phyloP scores from a whole-genome alignment of 1,140 invertebrate genomes.

The Tetranychus urticae region DNA sequence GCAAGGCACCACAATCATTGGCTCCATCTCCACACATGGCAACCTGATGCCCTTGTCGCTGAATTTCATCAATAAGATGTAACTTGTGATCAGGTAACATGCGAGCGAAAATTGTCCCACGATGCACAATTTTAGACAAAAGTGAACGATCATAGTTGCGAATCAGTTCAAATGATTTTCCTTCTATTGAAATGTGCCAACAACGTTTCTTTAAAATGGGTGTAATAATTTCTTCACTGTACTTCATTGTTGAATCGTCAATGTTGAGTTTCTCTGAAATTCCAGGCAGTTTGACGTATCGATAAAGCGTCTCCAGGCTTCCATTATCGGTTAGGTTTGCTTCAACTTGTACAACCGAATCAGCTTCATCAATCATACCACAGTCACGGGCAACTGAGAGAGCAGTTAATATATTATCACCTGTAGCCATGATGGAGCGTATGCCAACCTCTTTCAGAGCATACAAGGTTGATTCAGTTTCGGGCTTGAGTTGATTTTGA shows the following conservation, averaged over 20 bases:
- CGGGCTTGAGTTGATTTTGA: slow-evolving; percentile 68
- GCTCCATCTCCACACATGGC: slow-evolving; percentile 96
- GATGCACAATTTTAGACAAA: slow-evolving; percentile 10
- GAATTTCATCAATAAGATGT: slow-evolving; percentile 61
- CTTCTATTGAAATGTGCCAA: slow-evolving; percentile 14
- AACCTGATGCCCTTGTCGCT: slow-evolving; percentile 46
- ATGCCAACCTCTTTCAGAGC: slow-evolving; percentile 59
- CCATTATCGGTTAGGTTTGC: slow-evolving; percentile 2
- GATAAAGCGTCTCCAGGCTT: slow-evolving; percentile 5
- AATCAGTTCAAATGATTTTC: slow-evolving; percentile 12
- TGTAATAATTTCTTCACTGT: slow-evolving; percentile 1
- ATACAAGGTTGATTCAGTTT: slow-evolving; percentile 48
- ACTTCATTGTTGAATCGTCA: slow-evolving; percentile 4
- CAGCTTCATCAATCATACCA: slow-evolving; percentile 43
- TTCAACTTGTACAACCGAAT: slow-evolving; percentile 12
- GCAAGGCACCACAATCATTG: slow-evolving; percentile 77
- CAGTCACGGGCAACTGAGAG: slow-evolving; percentile 89
- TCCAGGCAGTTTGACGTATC: slow-evolving; percentile 11
- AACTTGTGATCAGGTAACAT: slow-evolving; percentile 93
- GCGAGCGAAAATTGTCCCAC: slow-evolving; percentile 70
- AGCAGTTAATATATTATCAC: slow-evolving; percentile 88
- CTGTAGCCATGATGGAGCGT: slow-evolving; percentile 83
- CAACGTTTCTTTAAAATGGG: not conserved
- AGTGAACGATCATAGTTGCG: slow-evolving; percentile 6
- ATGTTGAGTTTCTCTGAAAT: slow-evolving; percentile 12